Base-by-base conservation (phyloP, 2,888 invertebrate species). In the Acleris laterana region DNA sequence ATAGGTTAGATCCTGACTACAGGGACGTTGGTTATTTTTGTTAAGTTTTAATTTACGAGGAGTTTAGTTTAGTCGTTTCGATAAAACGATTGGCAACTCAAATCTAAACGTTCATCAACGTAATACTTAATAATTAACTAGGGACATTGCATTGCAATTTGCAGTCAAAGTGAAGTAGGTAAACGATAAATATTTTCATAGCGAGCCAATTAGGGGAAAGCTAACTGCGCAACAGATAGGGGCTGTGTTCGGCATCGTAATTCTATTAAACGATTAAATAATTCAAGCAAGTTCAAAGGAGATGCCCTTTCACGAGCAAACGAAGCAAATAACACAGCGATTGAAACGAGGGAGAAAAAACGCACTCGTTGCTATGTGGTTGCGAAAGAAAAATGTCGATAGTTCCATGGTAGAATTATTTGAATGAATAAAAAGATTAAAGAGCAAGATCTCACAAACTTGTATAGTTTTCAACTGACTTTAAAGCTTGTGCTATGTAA, bases 201-300 rank as follows among this genome's bases (percentile, higher is more conserved):
- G 79, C 79, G 65, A 84, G 77, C 84, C 88, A 90, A 91, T 90
- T 89, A 90, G 77, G 80, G 82, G 79, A 75, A 73, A 74, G 73
- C 78, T 77, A 78, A 79, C 81, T 76, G 77, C 79, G 82, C 82
- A 82, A 85, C 80, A 84, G 88, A 89, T 88, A 87, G 87, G 86
- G 86, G 82, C 78, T 72, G 75, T 74, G 79, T 80, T 81, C 77
- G 77, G 81, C 77, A 80, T 80, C 80, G 87, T 91, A 88, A 90
- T 92, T 91, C 88, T 89, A 90, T 92, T 90, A 91, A 88, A 90
- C 85, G 87, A 90, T 91, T 92, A 90, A 90, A 91, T 91, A 91
- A 90, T 90, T 88, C 88, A 86, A 80, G 78, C 78, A 80, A 89
- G 85, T 90, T 92, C 90, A 92, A 92, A 92, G 89, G 85, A 87